Evolutionary conservation across 1,140 invertebrate species (phyloP).

Genomic region (Bombus polaris): DNA sequence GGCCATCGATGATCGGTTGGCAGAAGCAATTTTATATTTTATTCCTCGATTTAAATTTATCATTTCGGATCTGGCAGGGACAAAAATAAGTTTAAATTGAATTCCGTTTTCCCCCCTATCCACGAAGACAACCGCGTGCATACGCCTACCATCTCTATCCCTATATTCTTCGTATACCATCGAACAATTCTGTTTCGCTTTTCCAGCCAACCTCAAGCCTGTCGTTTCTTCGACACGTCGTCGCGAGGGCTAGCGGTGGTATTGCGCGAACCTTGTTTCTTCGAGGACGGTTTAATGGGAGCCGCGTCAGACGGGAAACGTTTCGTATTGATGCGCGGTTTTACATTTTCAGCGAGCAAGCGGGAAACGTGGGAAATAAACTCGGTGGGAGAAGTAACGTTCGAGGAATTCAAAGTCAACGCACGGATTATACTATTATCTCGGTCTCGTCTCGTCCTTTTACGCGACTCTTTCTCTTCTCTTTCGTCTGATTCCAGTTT

Average conservation of each 20-base stretch:
- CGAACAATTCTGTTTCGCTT: constrained; percentile 53
- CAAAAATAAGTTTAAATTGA: constrained; percentile 81
- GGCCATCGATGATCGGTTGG: constrained; percentile 19
- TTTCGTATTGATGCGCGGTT: neutral
- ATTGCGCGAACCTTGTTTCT: constrained; percentile 8
- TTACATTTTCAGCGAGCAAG: neutral
- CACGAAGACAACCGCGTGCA: constrained; percentile 30
- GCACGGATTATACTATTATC: neutral
- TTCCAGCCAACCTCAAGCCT: constrained; percentile 22
- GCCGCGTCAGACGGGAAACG: constrained; percentile 14
- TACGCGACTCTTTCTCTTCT: neutral
- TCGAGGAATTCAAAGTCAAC: neutral
- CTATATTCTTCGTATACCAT: constrained; percentile 48
- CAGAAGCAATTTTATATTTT: constrained; percentile 77
- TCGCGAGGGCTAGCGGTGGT: neutral
- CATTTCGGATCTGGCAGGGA: constrained; percentile 76
- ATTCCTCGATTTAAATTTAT: constrained; percentile 78
- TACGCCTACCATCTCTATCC: constrained; percentile 42
- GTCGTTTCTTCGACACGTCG: constrained; percentile 40
- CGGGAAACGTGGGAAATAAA: neutral
- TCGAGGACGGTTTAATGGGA: constrained; percentile 25
- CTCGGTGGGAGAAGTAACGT: neutral
- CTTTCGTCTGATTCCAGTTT: neutral
- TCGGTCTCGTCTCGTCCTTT: neutral
- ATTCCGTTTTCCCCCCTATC: constrained; percentile 62